Evolutionary conservation across 2,113 vertebrate species (phyloP), one percentile per base, ranked within the genome.

Genomic region (Scomber scombrus): DNA sequence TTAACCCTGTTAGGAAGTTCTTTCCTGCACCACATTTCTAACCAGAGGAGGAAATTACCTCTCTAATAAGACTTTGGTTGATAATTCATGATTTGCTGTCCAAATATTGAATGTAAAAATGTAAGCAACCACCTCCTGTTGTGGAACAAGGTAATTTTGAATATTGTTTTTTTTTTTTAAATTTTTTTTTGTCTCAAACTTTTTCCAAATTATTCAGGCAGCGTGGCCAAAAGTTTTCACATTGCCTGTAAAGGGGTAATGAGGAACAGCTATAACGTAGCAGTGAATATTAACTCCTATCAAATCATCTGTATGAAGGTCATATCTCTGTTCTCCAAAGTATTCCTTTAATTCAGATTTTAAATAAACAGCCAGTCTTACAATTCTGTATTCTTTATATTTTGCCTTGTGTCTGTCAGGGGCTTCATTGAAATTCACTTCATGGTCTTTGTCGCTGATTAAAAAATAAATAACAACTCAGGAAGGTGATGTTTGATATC

Each of bases 231-330:
- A 65, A 4, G 2, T 66, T 61, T 49, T 50, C 52, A 72, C 18
- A 14, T 55, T 19, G 8, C 11, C 21, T 40, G 10, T 40, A 4
- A 43, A 63, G 5, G 18, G 11, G 40, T 64, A 49, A 50, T 47
- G 10, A 65, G 13, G 12, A 55, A 58, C 11, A 49, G 26, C 50
- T 60, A 10, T 3, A 58, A n/a, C 40, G 7, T 5, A 23, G 50
- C 50, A 52, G 10, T 51, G 76, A 70, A 79, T 84, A 79, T 57
- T 50, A 64, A 64, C 29, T 49, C 13, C 51, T 34, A 16, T 63
- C n/a, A 69, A 16, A 13, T 75, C 18, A 78, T 69, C 62, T 23
- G 55, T 54, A 40, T 69, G 46, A 45, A 9, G 18, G 43, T 13
- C 29, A 13, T 50, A 51, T 47, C 63, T 46, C 55, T 47, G 7